Evolutionary conservation across 1,140 invertebrate genomes (phyloP).

Genomic region (Coenobita brevimanus): DNA sequence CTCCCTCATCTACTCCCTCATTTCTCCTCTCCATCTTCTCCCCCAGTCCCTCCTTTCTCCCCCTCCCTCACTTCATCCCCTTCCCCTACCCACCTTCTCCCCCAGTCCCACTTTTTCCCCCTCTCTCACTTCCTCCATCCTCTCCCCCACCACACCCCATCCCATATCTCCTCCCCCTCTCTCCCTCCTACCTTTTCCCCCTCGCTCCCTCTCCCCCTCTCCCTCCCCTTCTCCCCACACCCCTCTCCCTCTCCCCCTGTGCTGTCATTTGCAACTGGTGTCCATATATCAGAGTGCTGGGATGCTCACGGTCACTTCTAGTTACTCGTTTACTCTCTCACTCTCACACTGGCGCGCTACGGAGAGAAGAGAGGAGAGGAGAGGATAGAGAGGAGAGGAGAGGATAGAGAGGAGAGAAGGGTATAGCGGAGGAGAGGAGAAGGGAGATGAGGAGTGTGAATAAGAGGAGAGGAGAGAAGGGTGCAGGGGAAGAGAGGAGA

Average conservation of each 20-base stretch:
- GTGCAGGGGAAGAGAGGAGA: background rate
- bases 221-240: no score
- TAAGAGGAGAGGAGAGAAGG: background rate
- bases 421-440: background rate
- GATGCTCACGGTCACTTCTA: slow-evolving; percentile 37
- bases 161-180: no score
- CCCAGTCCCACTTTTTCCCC: no score
- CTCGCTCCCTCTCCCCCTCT: no score
- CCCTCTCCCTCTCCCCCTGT: background rate
- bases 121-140: no score
- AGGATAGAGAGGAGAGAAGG: background rate
- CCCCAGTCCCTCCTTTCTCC: no score
- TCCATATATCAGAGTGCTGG: slow-evolving; percentile 52
- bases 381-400: slow-evolving; percentile 1
- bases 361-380: slow-evolving; percentile 23
- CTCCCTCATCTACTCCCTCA: no score
- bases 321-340: slow-evolving; percentile 44
- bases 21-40: no score
- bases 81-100: no score
- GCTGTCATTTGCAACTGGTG: slow-evolving; percentile 58
- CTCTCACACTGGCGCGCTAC: slow-evolving; percentile 36
- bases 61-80: no score
- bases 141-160: no score
- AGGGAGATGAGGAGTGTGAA: background rate
- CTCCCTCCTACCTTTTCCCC: no score